Conservation (phyloP, 2,113 vertebrate species). For the Perccottus glenii region DNA sequence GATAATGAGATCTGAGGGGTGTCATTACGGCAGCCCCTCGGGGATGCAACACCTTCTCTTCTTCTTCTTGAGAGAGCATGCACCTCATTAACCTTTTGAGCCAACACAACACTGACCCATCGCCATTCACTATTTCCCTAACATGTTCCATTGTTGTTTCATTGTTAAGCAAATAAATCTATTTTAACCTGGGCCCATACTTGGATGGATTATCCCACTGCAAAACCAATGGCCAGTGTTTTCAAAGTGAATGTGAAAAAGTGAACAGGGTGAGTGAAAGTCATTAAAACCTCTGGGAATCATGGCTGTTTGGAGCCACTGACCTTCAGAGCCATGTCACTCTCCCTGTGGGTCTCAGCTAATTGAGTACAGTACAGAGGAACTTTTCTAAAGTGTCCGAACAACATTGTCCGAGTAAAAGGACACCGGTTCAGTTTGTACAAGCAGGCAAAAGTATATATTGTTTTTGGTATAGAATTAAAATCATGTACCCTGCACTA, state of each 20-base stretch:
- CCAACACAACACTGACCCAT: conserved; percentile 46
- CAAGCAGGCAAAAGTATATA: neutral
- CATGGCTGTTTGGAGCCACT: conserved; percentile 31
- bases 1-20: conserved; percentile 81
- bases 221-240: conserved; percentile 30
- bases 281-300: conserved; percentile 52
- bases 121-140: conserved; percentile 18
- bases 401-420: conserved; percentile 15
- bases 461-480: too few relatives aligned
- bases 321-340: conserved; percentile 56
- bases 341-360: conserved; percentile 30
- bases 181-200: neutral
- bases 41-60: conserved; percentile 43
- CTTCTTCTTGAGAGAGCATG: conserved; percentile 42
- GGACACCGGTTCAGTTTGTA: conserved; percentile 9
- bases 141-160: conserved; percentile 13
- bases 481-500: neutral
- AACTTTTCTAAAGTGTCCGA: conserved; percentile 31
- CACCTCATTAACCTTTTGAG: conserved; percentile 79
- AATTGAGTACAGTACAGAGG: conserved; percentile 21
- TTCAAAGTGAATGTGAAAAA: conserved; percentile 55
- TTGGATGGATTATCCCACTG: conserved; percentile 41
- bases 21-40: conserved; percentile 62
- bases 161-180: conserved; percentile 14
- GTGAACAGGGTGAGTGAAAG: conserved; percentile 57